Percentiles rank a stretch among this genome's conserved stretches.
Conservation (phyloP, 2,797 vertebrate species). For the Sebastes wilsoni region DNA sequence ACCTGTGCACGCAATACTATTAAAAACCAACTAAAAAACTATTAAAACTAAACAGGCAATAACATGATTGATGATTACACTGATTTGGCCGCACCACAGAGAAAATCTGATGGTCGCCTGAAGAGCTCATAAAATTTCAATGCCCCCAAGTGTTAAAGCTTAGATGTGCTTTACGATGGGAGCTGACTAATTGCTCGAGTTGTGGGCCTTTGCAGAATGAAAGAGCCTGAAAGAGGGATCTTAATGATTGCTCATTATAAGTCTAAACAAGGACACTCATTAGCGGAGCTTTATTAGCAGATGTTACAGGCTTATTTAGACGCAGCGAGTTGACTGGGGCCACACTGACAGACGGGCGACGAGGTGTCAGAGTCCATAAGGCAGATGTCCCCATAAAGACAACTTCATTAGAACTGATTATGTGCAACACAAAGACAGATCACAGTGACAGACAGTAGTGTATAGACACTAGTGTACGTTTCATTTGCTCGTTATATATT, state of each 20-base stretch:
- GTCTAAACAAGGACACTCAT: constrained; percentile 80
- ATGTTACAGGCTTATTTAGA: constrained; percentile 75
- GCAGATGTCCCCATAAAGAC: constrained; percentile 44
- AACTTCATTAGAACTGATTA: constrained; percentile 63
- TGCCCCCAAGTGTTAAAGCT: constrained; percentile 57
- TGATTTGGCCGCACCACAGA: constrained; percentile 28
- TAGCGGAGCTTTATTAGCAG: constrained; percentile 75
- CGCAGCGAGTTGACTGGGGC: constrained; percentile 60
- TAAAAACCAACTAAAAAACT: constrained; percentile 8
- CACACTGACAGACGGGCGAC: constrained; percentile 54
- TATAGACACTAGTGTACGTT: not conserved
- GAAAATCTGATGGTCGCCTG: constrained; percentile 51
- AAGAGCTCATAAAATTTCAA: constrained; percentile 69
- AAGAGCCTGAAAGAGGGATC: constrained; percentile 55
- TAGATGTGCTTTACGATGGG: constrained; percentile 56
- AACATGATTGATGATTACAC: constrained; percentile 30
- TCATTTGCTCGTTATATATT: constrained; percentile 20
- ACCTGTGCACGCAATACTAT: constrained; percentile 4
- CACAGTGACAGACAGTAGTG: not conserved
- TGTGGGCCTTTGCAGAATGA: constrained; percentile 42
- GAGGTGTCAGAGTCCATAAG: constrained; percentile 65
- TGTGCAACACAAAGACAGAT: constrained; percentile 28
- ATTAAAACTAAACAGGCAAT: constrained; percentile 18
- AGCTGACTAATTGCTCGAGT: constrained; percentile 66
- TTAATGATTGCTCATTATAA: constrained; percentile 79